Evolutionary conservation across 2,888 invertebrate genomes (phyloP), one percentile per base, ranked within the genome.

Genomic region (Zygothrica quintamaculata): DNA sequence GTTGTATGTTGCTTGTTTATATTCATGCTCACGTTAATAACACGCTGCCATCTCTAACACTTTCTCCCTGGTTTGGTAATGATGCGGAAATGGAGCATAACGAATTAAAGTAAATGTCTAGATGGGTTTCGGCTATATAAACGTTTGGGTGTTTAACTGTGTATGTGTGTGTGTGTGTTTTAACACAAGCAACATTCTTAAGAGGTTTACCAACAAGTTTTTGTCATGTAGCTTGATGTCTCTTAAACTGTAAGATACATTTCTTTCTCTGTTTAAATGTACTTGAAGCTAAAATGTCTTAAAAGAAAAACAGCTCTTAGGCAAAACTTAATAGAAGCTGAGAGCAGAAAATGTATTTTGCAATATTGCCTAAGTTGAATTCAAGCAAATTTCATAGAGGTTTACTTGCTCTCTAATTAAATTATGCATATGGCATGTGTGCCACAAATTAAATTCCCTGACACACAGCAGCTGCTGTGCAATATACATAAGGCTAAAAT

Each of bases 391-490:
- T 55, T 34, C n/a, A 13, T 11, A 11, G 9, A n/a, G 43, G 39
- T 37, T 46, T 50, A 22, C 33, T 39, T 13, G 51, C 29, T 39
- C 47, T 50, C 34, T 67, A 66, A 65, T 72, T 61, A 73, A 65
- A 76, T 76, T 70, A 44, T 60, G 31, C 25, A 76, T 53, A 73
- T 76, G 73, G 60, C 66, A 69, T 61, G 70, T 70, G 75, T 51
- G 50, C n/a, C 59, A 15, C 48, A 66, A 76, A 75, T 75, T 60
- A 70, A 75, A 75, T 76, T 73, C 62, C 13, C 22, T 36, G 44
- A 31, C 39, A 61, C 36, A 47, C 60, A 61, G 51, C 37, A 55
- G 51, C n/a, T n/a, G n/a, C n/a, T n/a, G n/a, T n/a, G n/a, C n/a
- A n/a, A n/a, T n/a, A n/a, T n/a, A n/a, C n/a, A n/a, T n/a, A n/a